A percentile compares a stretch with the other conserved stretches of the same genome.
Conservation (phyloP, 2,888 invertebrate species). For the Harpalus rufipes region DNA sequence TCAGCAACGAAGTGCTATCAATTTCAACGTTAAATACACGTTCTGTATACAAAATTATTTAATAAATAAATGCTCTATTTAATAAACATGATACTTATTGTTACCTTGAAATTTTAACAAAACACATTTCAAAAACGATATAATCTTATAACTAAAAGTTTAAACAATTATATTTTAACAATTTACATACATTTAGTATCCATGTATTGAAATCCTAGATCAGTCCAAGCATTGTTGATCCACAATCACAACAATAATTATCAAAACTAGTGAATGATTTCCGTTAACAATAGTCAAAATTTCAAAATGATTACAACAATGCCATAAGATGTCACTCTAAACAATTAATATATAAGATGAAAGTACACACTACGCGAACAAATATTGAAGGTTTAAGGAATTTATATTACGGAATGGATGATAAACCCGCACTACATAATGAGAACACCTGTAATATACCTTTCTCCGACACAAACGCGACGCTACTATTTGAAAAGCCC, state of each 20-base stretch:
- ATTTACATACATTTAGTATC: slow-evolving; percentile 59
- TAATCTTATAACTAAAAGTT: neutral
- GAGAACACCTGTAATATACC: slow-evolving; percentile 17
- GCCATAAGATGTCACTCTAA: slow-evolving; percentile 35
- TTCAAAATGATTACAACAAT: slow-evolving; percentile 38
- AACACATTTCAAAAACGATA: slow-evolving; percentile 34
- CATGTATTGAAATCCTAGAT: slow-evolving; percentile 49
- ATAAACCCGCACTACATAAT: slow-evolving; percentile 48
- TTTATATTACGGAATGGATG: slow-evolving; percentile 51
- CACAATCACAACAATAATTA: slow-evolving; percentile 34
- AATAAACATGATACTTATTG: slow-evolving; percentile 27
- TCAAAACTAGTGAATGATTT: slow-evolving; percentile 36
- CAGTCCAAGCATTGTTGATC: slow-evolving; percentile 25
- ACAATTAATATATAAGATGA: slow-evolving; percentile 30
- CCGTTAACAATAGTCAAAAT: slow-evolving; percentile 55
- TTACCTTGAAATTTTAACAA: slow-evolving; percentile 28
- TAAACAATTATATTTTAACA: neutral
- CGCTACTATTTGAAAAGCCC: slow-evolving; percentile 59
- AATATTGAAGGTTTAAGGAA: slow-evolving; percentile 46
- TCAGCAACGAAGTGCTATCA: neutral
- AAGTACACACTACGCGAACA: slow-evolving; percentile 27
- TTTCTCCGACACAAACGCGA: slow-evolving; percentile 51
- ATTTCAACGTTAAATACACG: slow-evolving; percentile 4
- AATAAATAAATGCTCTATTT: slow-evolving; percentile 11
- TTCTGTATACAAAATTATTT: slow-evolving; percentile 12